A percentile compares a stretch with the other conserved stretches of the same genome.
Conservation (phyloP, 2,797 vertebrate genomes). For the Oreochromis grahami region DNA sequence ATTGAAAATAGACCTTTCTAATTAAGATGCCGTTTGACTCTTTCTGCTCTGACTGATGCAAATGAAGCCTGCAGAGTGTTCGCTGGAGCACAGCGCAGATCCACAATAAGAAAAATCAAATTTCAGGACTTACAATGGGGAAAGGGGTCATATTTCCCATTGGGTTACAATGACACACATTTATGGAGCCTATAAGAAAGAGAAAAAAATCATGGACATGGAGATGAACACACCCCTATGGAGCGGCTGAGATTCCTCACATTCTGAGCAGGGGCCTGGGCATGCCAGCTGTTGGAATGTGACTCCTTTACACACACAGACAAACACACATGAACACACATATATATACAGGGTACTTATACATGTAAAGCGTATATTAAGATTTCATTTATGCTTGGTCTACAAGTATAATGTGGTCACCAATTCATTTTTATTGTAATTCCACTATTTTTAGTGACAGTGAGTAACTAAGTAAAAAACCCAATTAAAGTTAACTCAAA, state of each 20-base stretch:
- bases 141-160: background rate
- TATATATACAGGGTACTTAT: background rate
- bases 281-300: conserved; percentile 75
- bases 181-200: background rate
- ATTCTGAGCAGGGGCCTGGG: conserved; percentile 64
- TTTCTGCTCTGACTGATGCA: background rate
- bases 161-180: background rate
- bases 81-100: background rate
- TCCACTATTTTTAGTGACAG: background rate
- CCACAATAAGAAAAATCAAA: conserved; percentile 20
- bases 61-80: background rate
- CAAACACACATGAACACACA: background rate
- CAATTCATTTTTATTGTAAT: background rate
- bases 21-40: background rate
- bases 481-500: background rate
- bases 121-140: background rate
- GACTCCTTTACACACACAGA: conserved; percentile 33
- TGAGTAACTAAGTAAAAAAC: background rate
- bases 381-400: background rate
- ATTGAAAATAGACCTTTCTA: background rate
- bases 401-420: background rate
- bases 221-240: conserved; percentile 16
- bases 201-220: conserved; percentile 1
- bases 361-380: background rate
- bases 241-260: conserved; percentile 63